phyloP scores from a whole-genome alignment of 2,888 invertebrate genomes.

The Leuctra nigra region DNA sequence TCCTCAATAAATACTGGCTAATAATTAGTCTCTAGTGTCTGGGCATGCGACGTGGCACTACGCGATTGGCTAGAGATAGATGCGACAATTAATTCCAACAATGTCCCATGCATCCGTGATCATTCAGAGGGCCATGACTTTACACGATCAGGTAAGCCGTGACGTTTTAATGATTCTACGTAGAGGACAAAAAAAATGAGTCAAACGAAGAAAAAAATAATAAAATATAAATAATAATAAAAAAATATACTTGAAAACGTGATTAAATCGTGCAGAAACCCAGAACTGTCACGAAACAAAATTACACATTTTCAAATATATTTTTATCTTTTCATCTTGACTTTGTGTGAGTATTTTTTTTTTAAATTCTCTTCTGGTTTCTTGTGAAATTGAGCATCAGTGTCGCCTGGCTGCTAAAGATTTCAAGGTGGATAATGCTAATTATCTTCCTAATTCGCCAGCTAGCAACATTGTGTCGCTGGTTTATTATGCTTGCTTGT shows the following conservation, averaged over 20 bases:
- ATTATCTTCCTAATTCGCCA: too few species aligned
- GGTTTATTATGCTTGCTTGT: too few species aligned
- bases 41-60: background rate
- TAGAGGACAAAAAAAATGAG: background rate
- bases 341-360: background rate
- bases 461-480: too few species aligned
- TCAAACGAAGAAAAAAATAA: background rate
- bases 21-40: background rate
- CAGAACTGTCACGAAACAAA: slow-evolving; percentile 9
- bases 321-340: background rate
- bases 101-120: slow-evolving; percentile 3
- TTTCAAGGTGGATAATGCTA: too few species aligned
- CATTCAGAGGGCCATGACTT: slow-evolving; percentile 3
- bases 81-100: slow-evolving; percentile 3
- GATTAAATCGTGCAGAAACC: slow-evolving; percentile 1
- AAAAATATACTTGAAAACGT: background rate
- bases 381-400: background rate
- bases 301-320: background rate
- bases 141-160: background rate
- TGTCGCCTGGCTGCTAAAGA: too few species aligned
- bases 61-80: background rate
- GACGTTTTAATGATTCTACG: background rate
- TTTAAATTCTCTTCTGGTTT: background rate
- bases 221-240: slow-evolving; percentile 2
- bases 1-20: background rate